Base-by-base conservation (phyloP, 2,113 vertebrate genomes). In the Balaeniceps rex region DNA sequence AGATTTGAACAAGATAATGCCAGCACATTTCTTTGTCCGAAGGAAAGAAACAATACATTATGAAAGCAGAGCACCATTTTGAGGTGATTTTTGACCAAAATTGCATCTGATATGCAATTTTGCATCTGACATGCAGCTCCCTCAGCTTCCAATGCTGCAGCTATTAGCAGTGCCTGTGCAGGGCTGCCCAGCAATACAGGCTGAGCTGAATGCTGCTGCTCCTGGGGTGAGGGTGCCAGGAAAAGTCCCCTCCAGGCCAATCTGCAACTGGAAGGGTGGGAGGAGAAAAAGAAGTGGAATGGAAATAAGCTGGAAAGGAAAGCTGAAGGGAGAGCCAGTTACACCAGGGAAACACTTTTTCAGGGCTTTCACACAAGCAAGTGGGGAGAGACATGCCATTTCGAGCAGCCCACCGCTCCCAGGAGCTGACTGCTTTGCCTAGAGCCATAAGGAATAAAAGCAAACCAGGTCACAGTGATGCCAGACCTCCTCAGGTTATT, bases 121-220 rank as follows among this genome's bases (percentile, higher is more conserved):
- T 89, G 28, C 40, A 76, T 10, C 9, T 0, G 0, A 77, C 10
- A 12, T 25, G 21, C 21, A 70, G 23, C 28, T 46, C 38, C 23
- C 42, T 66, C 38, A 40, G 3, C 40, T 64, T 89, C 38, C 3
- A 17, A 11, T 26, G 61, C 38, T 63, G 46, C 64, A 77, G 40
- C 21, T 1, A 0, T 19, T 5, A 26, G 25, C n/a, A 38, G 31
- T 19, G 31, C 19, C 17, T 3, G 12, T 11, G 34, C 63, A 71
- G 69, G 49, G 34, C 85, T 90, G 74, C 44, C 57, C 66, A 85
- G 44, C 9, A 40, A 34, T 3, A 29, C 61, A 60, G 42, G 12
- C 36, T 80, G 61, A 42, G 75, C 18, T 52, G 63, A 89, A 69
- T 5, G 21, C 25, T 58, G 42, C 83, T 80, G 54, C 24, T 88